Conservation (phyloP, 2,888 invertebrate genomes). For the Trypoxylon attenuatum region DNA sequence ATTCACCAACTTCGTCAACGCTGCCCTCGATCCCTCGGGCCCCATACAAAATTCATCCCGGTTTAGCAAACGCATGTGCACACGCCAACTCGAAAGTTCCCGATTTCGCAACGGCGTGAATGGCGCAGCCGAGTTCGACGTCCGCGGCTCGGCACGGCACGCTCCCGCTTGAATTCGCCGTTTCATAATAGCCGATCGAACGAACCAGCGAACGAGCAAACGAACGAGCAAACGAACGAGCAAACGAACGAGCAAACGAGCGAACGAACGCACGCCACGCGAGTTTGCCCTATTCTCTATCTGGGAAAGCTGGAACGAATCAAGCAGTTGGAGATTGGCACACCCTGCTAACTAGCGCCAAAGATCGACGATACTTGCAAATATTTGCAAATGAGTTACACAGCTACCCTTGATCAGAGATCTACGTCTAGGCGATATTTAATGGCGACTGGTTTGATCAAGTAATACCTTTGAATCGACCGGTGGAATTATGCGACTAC, state of each 20-base stretch:
- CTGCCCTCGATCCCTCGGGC: constrained; percentile 2
- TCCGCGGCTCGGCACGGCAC: constrained; percentile 41
- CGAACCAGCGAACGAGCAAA: constrained; percentile 26
- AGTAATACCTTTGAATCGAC: too few relatives aligned
- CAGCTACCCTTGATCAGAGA: too few relatives aligned
- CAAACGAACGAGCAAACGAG: constrained; percentile 40
- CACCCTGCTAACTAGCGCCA: not conserved
- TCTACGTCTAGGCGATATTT: too few relatives aligned
- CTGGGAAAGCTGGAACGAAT: constrained; percentile 36
- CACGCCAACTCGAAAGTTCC: constrained; percentile 60
- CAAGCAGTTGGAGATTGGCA: too few relatives aligned
- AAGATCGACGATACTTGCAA: too few relatives aligned
- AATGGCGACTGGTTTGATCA: too few relatives aligned
- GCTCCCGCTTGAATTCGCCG: constrained; percentile 47
- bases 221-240: constrained; percentile 5
- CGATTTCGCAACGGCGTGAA: constrained; percentile 63
- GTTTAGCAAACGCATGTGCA: constrained; percentile 19
- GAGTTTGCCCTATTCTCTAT: constrained; percentile 36
- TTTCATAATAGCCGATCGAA: constrained; percentile 55
- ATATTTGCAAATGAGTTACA: too few relatives aligned
- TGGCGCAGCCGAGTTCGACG: constrained; percentile 64
- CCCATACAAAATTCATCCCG: constrained; percentile 38
- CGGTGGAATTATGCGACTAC: too few relatives aligned
- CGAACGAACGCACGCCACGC: constrained; percentile 2
- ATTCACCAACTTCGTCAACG: too few relatives aligned